A percentile compares a stretch with the other conserved stretches of the same genome.
Evolutionary conservation across 92 coral and sea anemone species (phyloP).

Genomic region (Bergia puertoricense): DNA sequence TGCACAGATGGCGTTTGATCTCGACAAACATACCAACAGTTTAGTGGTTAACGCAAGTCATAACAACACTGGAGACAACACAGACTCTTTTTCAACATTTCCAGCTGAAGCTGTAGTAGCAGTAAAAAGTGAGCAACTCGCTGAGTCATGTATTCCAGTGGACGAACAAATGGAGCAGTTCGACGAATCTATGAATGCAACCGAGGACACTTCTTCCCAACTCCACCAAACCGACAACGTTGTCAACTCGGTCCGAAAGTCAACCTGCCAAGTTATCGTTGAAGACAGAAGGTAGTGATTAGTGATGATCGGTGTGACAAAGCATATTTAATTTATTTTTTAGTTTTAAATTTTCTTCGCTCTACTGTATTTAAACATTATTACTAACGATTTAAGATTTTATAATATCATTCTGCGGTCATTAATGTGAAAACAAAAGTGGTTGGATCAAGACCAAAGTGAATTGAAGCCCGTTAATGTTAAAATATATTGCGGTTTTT

Average conservation of each 20-base stretch:
- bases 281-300: conserved; percentile 43
- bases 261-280: conserved; percentile 33
- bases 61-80: not conserved
- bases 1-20: conserved; percentile 16
- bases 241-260: conserved; percentile 9
- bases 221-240: conserved; percentile 13
- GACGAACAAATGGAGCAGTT: not conserved
- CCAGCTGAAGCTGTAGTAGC: not conserved
- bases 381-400: not conserved
- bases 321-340: not conserved
- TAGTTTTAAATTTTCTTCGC: not conserved
- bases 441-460: too few species aligned
- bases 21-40: not conserved
- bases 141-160: not conserved
- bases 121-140: not conserved
- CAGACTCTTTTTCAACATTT: not conserved
- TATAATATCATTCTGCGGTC: not conserved
- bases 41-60: not conserved
- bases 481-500: too few species aligned
- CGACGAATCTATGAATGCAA: not conserved
- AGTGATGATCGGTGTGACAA: not conserved
- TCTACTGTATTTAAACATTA: not conserved
- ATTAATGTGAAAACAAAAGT: too few species aligned
- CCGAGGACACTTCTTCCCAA: not conserved
- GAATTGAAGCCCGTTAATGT: too few species aligned